Conservation (phyloP, 2,888 invertebrate genomes). For the Amphiduros pacificus region DNA sequence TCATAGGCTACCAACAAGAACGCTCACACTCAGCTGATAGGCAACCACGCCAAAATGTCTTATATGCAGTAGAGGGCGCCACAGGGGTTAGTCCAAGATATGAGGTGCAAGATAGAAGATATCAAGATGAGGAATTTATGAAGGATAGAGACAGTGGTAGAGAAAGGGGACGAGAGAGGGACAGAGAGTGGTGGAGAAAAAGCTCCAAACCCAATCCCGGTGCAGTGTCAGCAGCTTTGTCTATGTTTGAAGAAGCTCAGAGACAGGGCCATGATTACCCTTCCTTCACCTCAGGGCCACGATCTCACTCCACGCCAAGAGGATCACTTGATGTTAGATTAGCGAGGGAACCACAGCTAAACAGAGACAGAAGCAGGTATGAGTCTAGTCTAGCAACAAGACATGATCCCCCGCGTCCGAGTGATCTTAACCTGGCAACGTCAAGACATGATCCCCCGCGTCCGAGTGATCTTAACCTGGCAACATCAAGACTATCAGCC, state of each 20-base stretch:
- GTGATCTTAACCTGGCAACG: background rate
- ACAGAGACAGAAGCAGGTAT: too few species aligned
- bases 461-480: background rate
- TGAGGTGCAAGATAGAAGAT: too few species aligned
- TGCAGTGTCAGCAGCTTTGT: slow-evolving; percentile 14
- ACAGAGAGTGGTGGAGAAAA: slow-evolving; percentile 15
- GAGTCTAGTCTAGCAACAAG: background rate
- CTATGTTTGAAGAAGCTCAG: slow-evolving; percentile 12
- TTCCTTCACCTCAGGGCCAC: too few species aligned
- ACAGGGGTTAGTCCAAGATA: too few species aligned
- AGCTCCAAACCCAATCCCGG: slow-evolving; percentile 26
- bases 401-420: background rate
- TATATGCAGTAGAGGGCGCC: too few species aligned
- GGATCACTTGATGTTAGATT: too few species aligned
- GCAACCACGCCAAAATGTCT: too few species aligned
- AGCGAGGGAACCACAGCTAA: too few species aligned
- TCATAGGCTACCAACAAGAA: slow-evolving; percentile 1
- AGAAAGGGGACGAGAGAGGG: slow-evolving; percentile 7
- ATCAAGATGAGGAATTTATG: too few species aligned
- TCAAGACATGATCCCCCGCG: background rate
- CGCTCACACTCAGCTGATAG: too few species aligned
- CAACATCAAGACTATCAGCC: background rate
- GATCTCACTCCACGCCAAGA: too few species aligned
- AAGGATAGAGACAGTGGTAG: background rate
- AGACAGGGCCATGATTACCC: background rate